Base-by-base conservation (phyloP, 1,140 invertebrate genomes). In the Diachasma alloeum region DNA sequence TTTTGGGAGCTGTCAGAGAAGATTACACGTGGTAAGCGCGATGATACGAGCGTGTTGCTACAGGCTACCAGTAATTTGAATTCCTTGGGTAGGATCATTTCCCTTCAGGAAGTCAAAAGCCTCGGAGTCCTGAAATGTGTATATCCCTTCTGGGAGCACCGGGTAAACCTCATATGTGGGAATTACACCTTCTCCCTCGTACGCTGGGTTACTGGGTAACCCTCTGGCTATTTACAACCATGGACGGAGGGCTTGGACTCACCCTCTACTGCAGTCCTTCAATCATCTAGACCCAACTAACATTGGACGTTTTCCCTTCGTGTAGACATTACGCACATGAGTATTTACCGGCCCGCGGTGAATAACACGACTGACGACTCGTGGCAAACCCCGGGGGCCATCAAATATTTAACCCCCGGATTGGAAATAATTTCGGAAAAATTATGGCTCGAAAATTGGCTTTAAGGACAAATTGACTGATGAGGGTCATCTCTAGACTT, bases 121-220 rank as follows among this genome's bases (percentile, higher is more conserved):
- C n/a, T 44, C 19, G 37, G 4, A 8, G 13, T 19, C 37, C 9
- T 67, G 63, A 74, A 46, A 36, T 36, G 53, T 59, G 31, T 68
- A 67, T 75, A 36, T 66, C 19, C 36, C 37, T 75, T 44, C 73
- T 66, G 15, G n/a, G 31, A 66, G 73, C 63, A 26, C 24, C 67
- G 73, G 80, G 80, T 82, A 80, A 84, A 83, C 81, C 76, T 83
- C 82, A 85, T 85, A 83, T 83, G 79, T 78, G 56, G 78, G 83
- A 81, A 84, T 84, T 82, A 83, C 53, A 53, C 11, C 80, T 74
- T 80, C 59, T 73, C 59, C 77, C 74, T 39, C 72, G 63, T 75
- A 77, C 46, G 66, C 11, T 73, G 31, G 31, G 31, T 31, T 31
- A 31, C 78, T 63, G 72, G 48, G 72, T 78, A 71, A 31, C 75